phyloP scores from a whole-genome alignment of 1,140 invertebrate genomes.

The Anthonomus grandis region DNA sequence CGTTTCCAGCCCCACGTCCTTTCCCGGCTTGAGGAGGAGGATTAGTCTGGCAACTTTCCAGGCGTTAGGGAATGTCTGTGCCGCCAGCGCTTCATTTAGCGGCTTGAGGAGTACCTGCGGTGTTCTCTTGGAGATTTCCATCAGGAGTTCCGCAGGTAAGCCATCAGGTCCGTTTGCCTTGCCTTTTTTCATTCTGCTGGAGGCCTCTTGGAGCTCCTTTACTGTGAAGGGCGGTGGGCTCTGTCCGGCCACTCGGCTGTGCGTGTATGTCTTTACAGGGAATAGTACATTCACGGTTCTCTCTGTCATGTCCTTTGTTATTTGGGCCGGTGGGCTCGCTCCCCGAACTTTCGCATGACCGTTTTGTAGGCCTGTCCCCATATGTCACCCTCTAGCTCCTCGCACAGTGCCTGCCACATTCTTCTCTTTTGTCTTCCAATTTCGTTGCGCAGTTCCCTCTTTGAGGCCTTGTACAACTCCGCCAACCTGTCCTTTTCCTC shows the following conservation, averaged over 20 bases:
- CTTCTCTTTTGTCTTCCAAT: conserved; percentile 5
- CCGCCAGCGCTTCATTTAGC: background rate
- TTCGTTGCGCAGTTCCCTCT: background rate
- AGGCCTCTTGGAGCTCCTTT: background rate
- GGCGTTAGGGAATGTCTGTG: background rate
- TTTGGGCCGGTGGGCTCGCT: background rate
- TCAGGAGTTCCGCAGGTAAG: background rate
- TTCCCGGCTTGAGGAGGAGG: background rate
- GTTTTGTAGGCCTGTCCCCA: conserved; percentile 14
- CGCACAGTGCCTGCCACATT: conserved; percentile 5
- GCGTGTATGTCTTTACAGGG: background rate
- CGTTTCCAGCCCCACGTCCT: background rate
- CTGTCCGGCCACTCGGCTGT: background rate
- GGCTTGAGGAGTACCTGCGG: too few relatives aligned
- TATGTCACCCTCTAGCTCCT: conserved; percentile 14
- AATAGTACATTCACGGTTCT: background rate
- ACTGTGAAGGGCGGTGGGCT: background rate
- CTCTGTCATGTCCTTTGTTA: background rate
- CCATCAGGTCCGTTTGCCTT: background rate
- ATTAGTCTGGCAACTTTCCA: background rate
- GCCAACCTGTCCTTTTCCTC: too few relatives aligned
- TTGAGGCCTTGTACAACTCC: background rate
- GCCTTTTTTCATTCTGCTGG: background rate
- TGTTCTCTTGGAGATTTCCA: too few relatives aligned
- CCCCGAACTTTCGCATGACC: background rate